A percentile compares a stretch with the other conserved stretches of the same genome.
phyloP scores from a whole-genome alignment of 92 coral and sea anemone species.

The Montipora capitata region DNA sequence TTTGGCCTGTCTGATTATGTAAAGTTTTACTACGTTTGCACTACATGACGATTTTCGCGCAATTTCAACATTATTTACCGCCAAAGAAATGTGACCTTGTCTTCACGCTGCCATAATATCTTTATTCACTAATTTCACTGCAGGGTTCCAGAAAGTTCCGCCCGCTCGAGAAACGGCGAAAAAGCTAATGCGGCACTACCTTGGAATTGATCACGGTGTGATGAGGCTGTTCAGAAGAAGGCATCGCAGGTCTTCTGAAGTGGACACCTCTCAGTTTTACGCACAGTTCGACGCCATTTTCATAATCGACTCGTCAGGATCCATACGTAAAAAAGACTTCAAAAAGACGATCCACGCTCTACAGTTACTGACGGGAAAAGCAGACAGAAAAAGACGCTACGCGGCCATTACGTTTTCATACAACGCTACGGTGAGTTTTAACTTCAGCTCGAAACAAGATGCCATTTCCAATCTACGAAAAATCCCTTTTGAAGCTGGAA shows the following conservation, averaged over 20 bases:
- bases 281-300: slow-evolving; percentile 82
- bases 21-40: too few species aligned
- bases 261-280: neutral
- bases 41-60: too few species aligned
- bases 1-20: too few species aligned
- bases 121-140: neutral
- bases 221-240: slow-evolving; percentile 2
- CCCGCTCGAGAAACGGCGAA: slow-evolving; percentile 53
- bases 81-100: too few species aligned
- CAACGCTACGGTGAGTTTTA: slow-evolving; percentile 75
- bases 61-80: too few species aligned
- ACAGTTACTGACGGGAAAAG: slow-evolving; percentile 73
- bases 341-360: slow-evolving; percentile 75
- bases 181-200: slow-evolving; percentile 70
- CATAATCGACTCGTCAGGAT: slow-evolving; percentile 85
- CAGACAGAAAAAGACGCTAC: slow-evolving; percentile 68
- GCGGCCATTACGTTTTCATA: slow-evolving; percentile 86
- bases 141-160: slow-evolving; percentile 78
- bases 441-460: slow-evolving; percentile 61
- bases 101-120: too few species aligned
- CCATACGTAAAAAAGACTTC: slow-evolving; percentile 72
- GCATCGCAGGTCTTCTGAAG: slow-evolving; percentile 24
- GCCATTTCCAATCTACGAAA: slow-evolving; percentile 53
- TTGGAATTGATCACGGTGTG: slow-evolving; percentile 47
- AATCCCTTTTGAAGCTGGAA: slow-evolving; percentile 71